These are phyloP conservation scores for Glyphotaelius pellucidus DNA, from an alignment of 2,888 invertebrate genomes.

Conservation along the genomic window DNA sequence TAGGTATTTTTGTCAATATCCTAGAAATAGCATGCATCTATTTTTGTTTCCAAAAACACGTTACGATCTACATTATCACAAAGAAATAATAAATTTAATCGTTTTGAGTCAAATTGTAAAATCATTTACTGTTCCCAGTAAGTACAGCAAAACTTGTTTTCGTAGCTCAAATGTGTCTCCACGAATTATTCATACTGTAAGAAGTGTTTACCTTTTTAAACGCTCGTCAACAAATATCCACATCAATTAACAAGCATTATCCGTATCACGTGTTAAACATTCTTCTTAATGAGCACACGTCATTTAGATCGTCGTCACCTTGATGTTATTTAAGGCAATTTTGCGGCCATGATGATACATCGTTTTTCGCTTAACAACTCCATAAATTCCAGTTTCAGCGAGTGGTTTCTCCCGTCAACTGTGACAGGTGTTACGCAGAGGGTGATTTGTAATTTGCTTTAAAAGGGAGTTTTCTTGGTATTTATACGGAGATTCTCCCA, in stretches of 20 bases:
- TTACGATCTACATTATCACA: too few species aligned
- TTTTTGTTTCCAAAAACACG: too few species aligned
- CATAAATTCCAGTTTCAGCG: constrained; percentile 51
- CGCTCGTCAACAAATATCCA: constrained; percentile 24
- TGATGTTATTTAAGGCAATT: constrained; percentile 17
- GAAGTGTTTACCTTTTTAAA: not conserved
- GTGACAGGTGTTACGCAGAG: constrained; percentile 59
- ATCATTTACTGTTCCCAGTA: not conserved
- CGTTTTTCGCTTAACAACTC: constrained; percentile 57
- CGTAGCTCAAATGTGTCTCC: not conserved
- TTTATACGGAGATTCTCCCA: constrained; percentile 39
- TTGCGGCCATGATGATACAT: constrained; percentile 56
- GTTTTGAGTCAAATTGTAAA: not conserved
- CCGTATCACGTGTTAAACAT: constrained; percentile 9
- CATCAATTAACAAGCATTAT: constrained; percentile 40
- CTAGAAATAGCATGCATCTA: too few species aligned
- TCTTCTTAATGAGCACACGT: constrained; percentile 23
- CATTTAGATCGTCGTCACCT: constrained; percentile 18
- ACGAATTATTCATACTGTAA: not conserved
- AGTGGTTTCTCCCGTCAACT: constrained; percentile 48
- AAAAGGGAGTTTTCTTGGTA: constrained; percentile 19
- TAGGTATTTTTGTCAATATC: too few species aligned
- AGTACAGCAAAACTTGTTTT: not conserved
- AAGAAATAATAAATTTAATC: not conserved
- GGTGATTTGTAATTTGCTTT: constrained; percentile 56